Conservation (phyloP, 2,797 vertebrate genomes). For the Phrynocephalus forsythii region DNA sequence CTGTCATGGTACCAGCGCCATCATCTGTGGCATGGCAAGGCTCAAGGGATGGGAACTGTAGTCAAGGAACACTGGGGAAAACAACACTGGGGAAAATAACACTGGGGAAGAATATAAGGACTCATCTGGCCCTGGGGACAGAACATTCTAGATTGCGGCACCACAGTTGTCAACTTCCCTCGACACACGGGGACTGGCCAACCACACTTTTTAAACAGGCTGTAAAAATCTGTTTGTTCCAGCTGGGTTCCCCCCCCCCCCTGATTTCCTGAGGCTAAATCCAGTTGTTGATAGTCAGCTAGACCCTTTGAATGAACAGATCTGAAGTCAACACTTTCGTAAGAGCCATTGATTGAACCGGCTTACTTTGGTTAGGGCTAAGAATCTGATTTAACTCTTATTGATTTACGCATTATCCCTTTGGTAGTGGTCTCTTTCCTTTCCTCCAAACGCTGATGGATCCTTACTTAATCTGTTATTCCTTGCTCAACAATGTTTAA, state of each 20-base stretch:
- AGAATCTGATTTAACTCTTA: background rate
- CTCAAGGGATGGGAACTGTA: background rate
- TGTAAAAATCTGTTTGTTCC: no score
- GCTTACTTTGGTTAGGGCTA: no score
- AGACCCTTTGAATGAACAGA: no score
- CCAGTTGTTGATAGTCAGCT: no score
- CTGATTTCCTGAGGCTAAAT: no score
- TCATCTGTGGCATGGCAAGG: background rate
- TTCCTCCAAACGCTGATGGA: background rate
- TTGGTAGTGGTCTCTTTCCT: no score
- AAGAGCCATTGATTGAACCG: no score
- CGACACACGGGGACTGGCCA: background rate
- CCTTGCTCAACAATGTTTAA: background rate
- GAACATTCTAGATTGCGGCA: background rate
- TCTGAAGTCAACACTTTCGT: no score
- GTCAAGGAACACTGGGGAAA: background rate
- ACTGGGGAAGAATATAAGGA: background rate
- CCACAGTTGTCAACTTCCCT: background rate
- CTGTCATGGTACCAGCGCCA: background rate
- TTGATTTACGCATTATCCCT: no score
- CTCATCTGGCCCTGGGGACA: background rate
- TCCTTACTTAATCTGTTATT: background rate
- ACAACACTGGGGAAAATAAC: background rate
- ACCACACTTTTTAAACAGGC: background rate
- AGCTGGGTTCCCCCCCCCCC: rapidly evolving